Conservation (phyloP, 2,797 vertebrate species). For the Poeciliopsis infans region DNA sequence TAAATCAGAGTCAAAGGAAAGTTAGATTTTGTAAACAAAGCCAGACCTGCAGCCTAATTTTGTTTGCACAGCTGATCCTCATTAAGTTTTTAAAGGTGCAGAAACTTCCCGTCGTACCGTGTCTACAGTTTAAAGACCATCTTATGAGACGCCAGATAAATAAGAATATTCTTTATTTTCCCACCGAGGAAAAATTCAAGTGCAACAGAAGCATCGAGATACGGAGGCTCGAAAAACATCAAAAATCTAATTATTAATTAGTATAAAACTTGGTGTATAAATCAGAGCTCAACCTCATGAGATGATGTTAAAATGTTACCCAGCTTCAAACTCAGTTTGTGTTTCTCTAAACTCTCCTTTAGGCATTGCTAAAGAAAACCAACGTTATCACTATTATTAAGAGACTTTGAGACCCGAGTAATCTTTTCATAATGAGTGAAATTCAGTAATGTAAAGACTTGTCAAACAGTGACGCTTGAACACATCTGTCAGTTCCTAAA, state of each 20-base stretch:
- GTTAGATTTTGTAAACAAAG: not conserved
- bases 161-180: too few relatives aligned
- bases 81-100: not conserved
- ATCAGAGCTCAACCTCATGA: not conserved
- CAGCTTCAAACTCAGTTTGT: not conserved
- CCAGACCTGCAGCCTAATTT: not conserved
- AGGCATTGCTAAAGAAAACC: not conserved
- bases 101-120: not conserved
- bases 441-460: not conserved
- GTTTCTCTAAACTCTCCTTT: not conserved
- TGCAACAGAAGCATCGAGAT: too few relatives aligned
- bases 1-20: not conserved
- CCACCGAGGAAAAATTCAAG: too few relatives aligned
- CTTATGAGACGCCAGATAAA: not conserved
- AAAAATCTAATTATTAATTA: not conserved
- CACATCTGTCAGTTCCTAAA: not conserved
- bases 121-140: not conserved
- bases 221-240: too few relatives aligned
- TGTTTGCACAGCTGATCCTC: not conserved
- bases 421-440: not conserved
- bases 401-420: not conserved
- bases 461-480: not conserved
- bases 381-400: not conserved
- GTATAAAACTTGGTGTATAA: not conserved
- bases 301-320: not conserved